Conservation (phyloP, 2,888 invertebrate species). For the Drosophila monieri region DNA sequence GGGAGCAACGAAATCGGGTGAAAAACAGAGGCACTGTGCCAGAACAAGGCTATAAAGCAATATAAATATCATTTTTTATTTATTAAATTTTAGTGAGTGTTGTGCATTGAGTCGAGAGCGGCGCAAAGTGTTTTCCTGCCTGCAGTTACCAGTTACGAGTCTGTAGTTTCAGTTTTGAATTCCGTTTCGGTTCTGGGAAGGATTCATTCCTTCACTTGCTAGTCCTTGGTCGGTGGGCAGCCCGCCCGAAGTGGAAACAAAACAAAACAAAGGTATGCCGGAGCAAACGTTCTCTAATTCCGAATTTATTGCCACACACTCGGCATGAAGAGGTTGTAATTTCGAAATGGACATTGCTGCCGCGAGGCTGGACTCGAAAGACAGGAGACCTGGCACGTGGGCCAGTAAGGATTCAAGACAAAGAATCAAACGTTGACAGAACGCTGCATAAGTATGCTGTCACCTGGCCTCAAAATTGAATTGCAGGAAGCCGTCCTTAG, state of each 20-base stretch:
- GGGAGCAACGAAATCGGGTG: conserved; percentile 7
- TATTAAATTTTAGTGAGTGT: conserved; percentile 76
- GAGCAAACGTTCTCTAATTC: conserved; percentile 38
- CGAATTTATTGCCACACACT: conserved; percentile 48
- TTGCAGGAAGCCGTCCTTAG: conserved; percentile 40
- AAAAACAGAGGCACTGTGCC: conserved; percentile 19
- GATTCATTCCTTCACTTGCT: not conserved
- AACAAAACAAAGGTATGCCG: conserved; percentile 23
- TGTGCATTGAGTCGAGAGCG: conserved; percentile 68
- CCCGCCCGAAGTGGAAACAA: conserved; percentile 38
- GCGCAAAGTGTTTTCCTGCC: conserved; percentile 55
- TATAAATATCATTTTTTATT: conserved; percentile 77
- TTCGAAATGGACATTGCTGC: conserved; percentile 68
- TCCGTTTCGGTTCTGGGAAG: conserved; percentile 9
- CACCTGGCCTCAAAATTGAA: conserved; percentile 60
- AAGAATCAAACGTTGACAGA: conserved; percentile 44
- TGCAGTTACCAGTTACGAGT: conserved; percentile 22
- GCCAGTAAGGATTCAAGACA: conserved; percentile 18
- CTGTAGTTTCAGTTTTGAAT: conserved; percentile 13
- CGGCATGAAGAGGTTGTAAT: conserved; percentile 45
- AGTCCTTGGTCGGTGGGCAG: not conserved
- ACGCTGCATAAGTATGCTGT: conserved; percentile 63
- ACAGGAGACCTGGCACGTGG: conserved; percentile 19
- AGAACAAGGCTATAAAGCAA: conserved; percentile 67
- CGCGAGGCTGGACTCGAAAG: conserved; percentile 43